These are phyloP conservation scores for Amblyjoppa proteus DNA, from an alignment of 2,888 invertebrate genomes.

Conservation along the genomic window DNA sequence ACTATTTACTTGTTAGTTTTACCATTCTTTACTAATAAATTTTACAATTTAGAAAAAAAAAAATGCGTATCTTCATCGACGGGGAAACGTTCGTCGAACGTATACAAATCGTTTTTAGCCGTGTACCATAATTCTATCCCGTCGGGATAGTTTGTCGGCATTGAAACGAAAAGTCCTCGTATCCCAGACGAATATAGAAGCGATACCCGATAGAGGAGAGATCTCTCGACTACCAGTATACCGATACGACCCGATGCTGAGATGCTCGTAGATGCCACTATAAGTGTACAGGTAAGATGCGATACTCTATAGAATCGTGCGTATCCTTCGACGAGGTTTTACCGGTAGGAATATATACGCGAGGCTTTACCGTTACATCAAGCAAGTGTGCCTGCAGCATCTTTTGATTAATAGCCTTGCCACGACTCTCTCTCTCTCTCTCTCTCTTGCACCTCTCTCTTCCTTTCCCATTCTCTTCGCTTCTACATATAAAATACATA, in stretches of 20 bases:
- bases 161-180: conserved; percentile 16
- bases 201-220: conserved; percentile 19
- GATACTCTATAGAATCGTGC: conserved; percentile 40
- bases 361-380: conserved; percentile 81
- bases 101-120: not conserved
- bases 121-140: conserved; percentile 17
- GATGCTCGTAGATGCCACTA: conserved; percentile 21
- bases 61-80: not conserved
- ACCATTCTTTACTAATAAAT: not conserved
- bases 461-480: conserved; percentile 12
- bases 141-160: conserved; percentile 67
- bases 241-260: conserved; percentile 10
- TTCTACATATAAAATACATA: not conserved
- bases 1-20: no score
- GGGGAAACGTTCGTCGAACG: not conserved
- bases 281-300: conserved; percentile 36
- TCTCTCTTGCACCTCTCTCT: conserved; percentile 53
- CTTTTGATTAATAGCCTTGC: conserved; percentile 82
- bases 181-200: conserved; percentile 14
- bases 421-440: conserved; percentile 54
- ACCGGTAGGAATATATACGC: conserved; percentile 65
- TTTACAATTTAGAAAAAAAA: not conserved
- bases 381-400: conserved; percentile 75
- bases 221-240: conserved; percentile 19
- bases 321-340: conserved; percentile 73